Base-by-base conservation (phyloP, 1,140 invertebrate species). In the Drosophila kanapiae region DNA sequence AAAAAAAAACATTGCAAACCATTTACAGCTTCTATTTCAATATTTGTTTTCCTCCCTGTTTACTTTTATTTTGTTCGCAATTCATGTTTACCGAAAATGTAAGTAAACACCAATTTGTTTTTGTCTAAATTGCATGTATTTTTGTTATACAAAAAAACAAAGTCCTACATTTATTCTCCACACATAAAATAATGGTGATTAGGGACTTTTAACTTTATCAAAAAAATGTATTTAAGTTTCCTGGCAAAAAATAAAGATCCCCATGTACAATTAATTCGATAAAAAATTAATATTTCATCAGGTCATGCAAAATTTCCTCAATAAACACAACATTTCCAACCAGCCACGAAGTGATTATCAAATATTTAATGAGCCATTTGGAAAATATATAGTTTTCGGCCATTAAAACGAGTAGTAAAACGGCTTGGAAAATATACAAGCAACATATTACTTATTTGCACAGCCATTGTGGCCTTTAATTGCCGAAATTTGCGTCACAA, bases 401-500 rank as follows among this genome's bases (percentile, higher is more conserved):
- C 54, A 57, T 23, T 4, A 38, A 45, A 10, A 23, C 11, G 29
- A 3, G 13, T 23, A 23, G 33, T 38, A 57, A 62, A 37, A 18
- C 8, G 5, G 33, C 31, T 11, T 38, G 33, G 33, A 61, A 61
- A 61, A 51, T 51, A 33, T 43, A 58, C 11, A 13, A 13, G 18
- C 14, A 27, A 31, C 38, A 58, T 29, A 58, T 29, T 62, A 42
- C 11, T 4, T 64, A 58, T 58, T 37, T 31, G 51, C 51, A 11
- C 13, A 8, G 11, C 8, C 23, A 58, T 31, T 40, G 43, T 43
- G 16, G 58, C 63, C n/a, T 67, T 67, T 67, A 62, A 62, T 67
- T 67, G 63, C 58, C 40, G 23, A 67, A 62, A 67, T 33, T 67
- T 62, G 58, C 31, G 31, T 37, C 57, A 37, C 64, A 48, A 68